Base-by-base conservation (phyloP, 2,888 invertebrate species). In the Platycheirus rosarum region DNA sequence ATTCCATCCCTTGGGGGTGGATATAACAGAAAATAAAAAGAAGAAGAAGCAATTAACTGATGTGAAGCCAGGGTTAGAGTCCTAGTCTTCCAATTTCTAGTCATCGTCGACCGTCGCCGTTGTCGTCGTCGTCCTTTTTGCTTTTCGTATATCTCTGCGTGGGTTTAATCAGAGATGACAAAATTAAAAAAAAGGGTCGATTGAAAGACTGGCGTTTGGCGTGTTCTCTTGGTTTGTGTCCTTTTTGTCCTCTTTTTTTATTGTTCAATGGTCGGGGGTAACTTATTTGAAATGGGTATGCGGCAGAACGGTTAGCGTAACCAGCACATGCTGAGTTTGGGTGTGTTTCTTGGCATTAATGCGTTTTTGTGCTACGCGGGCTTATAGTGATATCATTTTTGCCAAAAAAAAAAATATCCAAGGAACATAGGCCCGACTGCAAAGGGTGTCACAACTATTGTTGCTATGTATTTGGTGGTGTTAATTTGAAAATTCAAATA, bases 131-230 rank as follows among this genome's bases (percentile, higher is more conserved):
- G 42, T 66, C 51, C 16, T 51, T 49, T 49, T 23, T 23, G 46
- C 48, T 51, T 26, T 18, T 32, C 8, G 18, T 35, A 23, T 32
- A 32, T 48, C 42, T 13, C 32, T 71, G 68, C 40, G 73, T 63
- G 65, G 63, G 51, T 74, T 70, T 78, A 63, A 78, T 84, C 69
- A 76, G 60, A 70, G 60, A 80, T 76, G 70, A 76, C 80, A 70
- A 80, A 80, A 80, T 75, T 79, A 75, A 76, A 78, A 79, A n/a
- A 80, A 80, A 40, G 76, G 80, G 76, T 75, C 75, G 75, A 55
- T 63, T 46, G 69, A 70, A 75, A 75, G 69, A 65, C 60, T 65
- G 29, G 75, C 57, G 69, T 65, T 44, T 60, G 60, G 60, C 69
- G 57, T 70, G 20, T 70, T 70, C 29, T 60, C 60, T 60, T 40